Conservation (phyloP, 2,888 invertebrate genomes). For the Apamea anceps region DNA sequence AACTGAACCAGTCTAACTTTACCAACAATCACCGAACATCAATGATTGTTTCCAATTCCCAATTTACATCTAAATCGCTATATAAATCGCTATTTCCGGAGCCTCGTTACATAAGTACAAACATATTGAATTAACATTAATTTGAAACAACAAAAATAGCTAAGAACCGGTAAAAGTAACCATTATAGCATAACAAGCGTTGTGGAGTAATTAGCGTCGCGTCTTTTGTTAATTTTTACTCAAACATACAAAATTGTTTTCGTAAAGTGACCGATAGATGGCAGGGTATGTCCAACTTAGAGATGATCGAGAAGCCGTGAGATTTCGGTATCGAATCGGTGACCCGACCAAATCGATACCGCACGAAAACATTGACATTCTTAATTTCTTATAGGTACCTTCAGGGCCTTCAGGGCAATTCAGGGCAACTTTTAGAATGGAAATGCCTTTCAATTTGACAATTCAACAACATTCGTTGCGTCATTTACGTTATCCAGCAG, state of each 20-base stretch:
- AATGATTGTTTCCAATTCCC: background rate
- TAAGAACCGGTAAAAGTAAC: conserved; percentile 52
- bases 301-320: background rate
- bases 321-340: background rate
- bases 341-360: background rate
- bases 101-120: conserved; percentile 38
- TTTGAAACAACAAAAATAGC: conserved; percentile 48
- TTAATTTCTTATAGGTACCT: background rate
- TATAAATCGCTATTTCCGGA: conserved; percentile 31
- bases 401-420: background rate
- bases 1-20: background rate
- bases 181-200: conserved; percentile 48
- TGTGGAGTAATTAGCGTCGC: conserved; percentile 45
- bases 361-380: background rate
- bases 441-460: background rate
- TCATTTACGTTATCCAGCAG: background rate
- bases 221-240: conserved; percentile 46
- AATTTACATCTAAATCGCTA: conserved; percentile 12
- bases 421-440: background rate
- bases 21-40: background rate
- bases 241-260: conserved; percentile 22
- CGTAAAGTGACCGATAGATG: conserved; percentile 36
- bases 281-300: conserved; percentile 5
- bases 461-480: background rate
- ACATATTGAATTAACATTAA: conserved; percentile 59